These are phyloP conservation scores for Patella ulyssiponensis DNA, from an alignment of 2,888 invertebrate species.

Conservation along the genomic window DNA sequence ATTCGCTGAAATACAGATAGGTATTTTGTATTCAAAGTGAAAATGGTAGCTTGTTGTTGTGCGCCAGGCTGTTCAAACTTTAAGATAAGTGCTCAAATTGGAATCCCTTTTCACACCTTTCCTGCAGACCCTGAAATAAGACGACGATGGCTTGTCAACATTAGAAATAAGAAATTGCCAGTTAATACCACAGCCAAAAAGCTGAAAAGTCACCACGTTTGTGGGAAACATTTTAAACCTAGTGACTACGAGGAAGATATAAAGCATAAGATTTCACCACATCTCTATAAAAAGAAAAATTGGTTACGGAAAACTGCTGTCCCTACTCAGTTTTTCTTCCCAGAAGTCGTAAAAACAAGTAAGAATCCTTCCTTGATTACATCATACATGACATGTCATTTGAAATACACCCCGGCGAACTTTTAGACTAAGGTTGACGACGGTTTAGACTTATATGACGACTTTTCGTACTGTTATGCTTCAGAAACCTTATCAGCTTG, in stretches of 20 bases:
- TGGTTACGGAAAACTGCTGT: not conserved
- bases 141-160: not conserved
- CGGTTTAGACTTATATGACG: too few species aligned
- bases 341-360: too few species aligned
- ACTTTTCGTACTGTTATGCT: too few species aligned
- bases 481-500: too few species aligned
- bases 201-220: not conserved
- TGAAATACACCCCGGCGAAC: too few species aligned
- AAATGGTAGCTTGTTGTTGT: not conserved
- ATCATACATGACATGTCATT: too few species aligned
- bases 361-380: too few species aligned
- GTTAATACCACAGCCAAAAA: not conserved
- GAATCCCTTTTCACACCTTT: not conserved
- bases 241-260: not conserved
- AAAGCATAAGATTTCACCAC: not conserved
- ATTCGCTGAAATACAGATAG: too few species aligned
- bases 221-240: slow-evolving; percentile 11
- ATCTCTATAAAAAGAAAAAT: not conserved
- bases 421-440: too few species aligned
- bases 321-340: not conserved
- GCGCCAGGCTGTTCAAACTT: not conserved
- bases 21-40: too few species aligned
- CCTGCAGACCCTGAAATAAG: not conserved
- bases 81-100: not conserved
- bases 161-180: not conserved